phyloP scores from a whole-genome alignment of 1,140 invertebrate species.

The Lordiphosa stackelbergi region DNA sequence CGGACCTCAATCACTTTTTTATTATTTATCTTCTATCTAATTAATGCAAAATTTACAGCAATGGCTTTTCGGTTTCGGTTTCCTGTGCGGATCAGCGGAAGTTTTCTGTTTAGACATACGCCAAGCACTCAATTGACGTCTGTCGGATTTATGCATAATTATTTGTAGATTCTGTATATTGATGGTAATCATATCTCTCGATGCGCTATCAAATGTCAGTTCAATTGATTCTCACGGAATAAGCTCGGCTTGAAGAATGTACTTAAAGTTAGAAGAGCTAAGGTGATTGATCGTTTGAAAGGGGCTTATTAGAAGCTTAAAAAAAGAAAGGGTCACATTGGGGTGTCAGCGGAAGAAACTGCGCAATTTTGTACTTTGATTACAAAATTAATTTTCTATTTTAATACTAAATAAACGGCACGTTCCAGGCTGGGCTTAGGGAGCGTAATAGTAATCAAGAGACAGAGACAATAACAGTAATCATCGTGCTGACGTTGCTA shows the following conservation, averaged over 20 bases:
- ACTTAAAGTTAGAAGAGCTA: slow-evolving; percentile 28
- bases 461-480: slow-evolving; percentile 10
- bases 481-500: slow-evolving; percentile 20
- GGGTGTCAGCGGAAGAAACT: slow-evolving; percentile 26
- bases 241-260: slow-evolving; percentile 14
- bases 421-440: slow-evolving; percentile 29
- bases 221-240: slow-evolving; percentile 17
- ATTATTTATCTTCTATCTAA: slow-evolving; percentile 40
- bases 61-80: slow-evolving; percentile 37
- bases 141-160: slow-evolving; percentile 52
- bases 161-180: slow-evolving; percentile 29
- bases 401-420: slow-evolving; percentile 59
- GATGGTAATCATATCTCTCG: slow-evolving; percentile 39
- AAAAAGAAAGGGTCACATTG: slow-evolving; percentile 30
- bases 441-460: slow-evolving; percentile 10
- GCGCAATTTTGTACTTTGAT: slow-evolving; percentile 52
- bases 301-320: slow-evolving; percentile 30
- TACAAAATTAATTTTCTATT: slow-evolving; percentile 53
- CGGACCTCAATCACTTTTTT: slow-evolving; percentile 45
- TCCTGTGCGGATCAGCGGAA: slow-evolving; percentile 62
- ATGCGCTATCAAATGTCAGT: slow-evolving; percentile 50
- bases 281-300: slow-evolving; percentile 19
- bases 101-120: slow-evolving; percentile 54
- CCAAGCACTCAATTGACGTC: slow-evolving; percentile 54
- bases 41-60: slow-evolving; percentile 54